phyloP scores from a whole-genome alignment of 2,113 vertebrate genomes.

The Dendropsophus ebraccatus region DNA sequence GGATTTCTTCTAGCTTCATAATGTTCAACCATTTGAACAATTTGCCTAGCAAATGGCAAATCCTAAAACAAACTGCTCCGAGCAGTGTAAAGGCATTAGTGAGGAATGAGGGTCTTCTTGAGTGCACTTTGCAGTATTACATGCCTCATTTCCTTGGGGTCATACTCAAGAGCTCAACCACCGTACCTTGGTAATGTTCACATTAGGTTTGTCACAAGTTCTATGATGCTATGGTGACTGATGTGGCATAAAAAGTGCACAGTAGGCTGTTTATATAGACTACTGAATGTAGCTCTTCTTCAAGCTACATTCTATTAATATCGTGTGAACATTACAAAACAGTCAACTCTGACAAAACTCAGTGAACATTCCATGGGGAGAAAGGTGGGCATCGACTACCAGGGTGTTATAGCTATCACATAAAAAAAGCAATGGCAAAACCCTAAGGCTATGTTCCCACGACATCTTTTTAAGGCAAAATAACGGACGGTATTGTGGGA shows the following conservation, averaged over 20 bases:
- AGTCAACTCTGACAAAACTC: neutral
- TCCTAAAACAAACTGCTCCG: constrained; percentile 55
- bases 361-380: neutral
- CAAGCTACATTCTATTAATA: neutral
- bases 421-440: neutral
- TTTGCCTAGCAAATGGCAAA: constrained; percentile 48
- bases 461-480: too few species aligned
- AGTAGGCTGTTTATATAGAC: constrained; percentile 7
- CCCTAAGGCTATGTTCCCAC: too few species aligned
- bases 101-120: constrained; percentile 41
- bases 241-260: constrained; percentile 34
- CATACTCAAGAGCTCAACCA: constrained; percentile 35
- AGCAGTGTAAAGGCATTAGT: constrained; percentile 49
- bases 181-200: constrained; percentile 44
- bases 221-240: constrained; percentile 29
- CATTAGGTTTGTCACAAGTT: constrained; percentile 43
- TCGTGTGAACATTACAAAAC: neutral
- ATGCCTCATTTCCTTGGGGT: constrained; percentile 49
- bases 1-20: constrained; percentile 22
- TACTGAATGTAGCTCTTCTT: neutral
- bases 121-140: constrained; percentile 38
- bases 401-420: neutral
- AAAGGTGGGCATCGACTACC: neutral
- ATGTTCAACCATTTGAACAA: constrained; percentile 54
- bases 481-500: too few species aligned